Conservation (phyloP, 2,113 vertebrate genomes). For the Helogale parvula region DNA sequence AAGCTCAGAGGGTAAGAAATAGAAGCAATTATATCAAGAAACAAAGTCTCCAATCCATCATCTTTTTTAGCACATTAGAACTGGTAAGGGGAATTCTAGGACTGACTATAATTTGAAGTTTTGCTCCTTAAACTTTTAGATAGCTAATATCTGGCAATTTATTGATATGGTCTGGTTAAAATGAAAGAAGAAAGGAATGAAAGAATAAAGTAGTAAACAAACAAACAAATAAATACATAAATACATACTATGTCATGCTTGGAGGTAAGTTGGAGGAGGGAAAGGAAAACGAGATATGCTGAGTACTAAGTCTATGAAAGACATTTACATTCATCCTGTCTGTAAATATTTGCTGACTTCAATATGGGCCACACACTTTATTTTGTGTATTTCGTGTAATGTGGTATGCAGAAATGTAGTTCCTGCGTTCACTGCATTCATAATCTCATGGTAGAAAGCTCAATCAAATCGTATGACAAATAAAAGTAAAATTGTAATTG, state of each 20-base stretch:
- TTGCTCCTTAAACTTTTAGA: background rate
- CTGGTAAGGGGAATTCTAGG: background rate
- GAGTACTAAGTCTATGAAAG: background rate
- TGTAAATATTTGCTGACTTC: background rate
- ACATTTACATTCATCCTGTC: background rate
- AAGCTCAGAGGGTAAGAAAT: background rate
- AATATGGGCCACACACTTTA: background rate
- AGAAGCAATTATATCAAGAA: background rate
- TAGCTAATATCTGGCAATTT: conserved; percentile 5
- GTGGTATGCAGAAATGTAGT: background rate
- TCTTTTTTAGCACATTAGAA: background rate
- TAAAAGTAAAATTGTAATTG: background rate
- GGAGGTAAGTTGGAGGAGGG: background rate
- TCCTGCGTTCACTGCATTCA: background rate
- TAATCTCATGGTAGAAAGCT: background rate
- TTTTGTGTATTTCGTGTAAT: background rate
- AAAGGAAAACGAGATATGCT: background rate
- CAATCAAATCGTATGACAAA: background rate
- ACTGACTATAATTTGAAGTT: background rate
- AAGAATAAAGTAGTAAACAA: background rate
- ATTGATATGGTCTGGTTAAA: background rate
- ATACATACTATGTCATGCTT: background rate
- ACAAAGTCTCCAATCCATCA: background rate
- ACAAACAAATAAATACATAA: background rate
- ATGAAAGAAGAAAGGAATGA: background rate